Evolutionary conservation across 2,888 invertebrate species (phyloP), one percentile per base, ranked within the genome.

Genomic region (Apodemia mormo): DNA sequence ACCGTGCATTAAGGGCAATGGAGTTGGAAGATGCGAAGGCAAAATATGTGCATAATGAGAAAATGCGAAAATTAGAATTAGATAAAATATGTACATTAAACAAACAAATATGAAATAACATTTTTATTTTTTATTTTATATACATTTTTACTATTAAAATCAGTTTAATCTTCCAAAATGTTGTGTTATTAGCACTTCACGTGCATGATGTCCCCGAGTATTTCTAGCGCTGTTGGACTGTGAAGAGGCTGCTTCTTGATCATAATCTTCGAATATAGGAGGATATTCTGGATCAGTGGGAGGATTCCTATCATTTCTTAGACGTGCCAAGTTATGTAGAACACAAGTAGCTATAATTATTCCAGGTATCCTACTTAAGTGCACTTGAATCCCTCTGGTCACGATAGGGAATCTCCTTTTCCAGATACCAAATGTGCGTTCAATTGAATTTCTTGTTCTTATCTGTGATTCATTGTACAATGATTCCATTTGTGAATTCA

Each of bases 371-470:
- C 61, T 61, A 61, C 61, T 61, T 33, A 61, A 33, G 30, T 61
- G 30, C 12, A 61, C 33, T 61, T 61, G 61, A 61, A 61, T 33
- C 2, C 61, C 61, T 61, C 61, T 61, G 10, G 33, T 29, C 1
- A 37, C 7, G 12, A 61, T 61, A 37, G 33, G 61, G 14, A 61
- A 61, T 61, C 33, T 61, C 29, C 12, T 61, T 33, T 33, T 61
- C 61, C 61, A 61, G 14, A 61, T 61, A 61, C 61, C 33, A 12
- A 61, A 61, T 37, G 58, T 58, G 30, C 58, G 58, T 58, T 30
- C 58, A 29, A 58, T 33, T 3, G 12, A 33, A 30, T 33, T 58
- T 33, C 30, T 33, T 0, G 58, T 58, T 12, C 14, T 12, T 58
- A 58, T 58, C 12, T 12, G 58, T 58, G 30, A 30, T 12, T 33